Evolutionary conservation across 2,888 invertebrate genomes (phyloP), one percentile per base, ranked within the genome.

Genomic region (Noctua pronuba): DNA sequence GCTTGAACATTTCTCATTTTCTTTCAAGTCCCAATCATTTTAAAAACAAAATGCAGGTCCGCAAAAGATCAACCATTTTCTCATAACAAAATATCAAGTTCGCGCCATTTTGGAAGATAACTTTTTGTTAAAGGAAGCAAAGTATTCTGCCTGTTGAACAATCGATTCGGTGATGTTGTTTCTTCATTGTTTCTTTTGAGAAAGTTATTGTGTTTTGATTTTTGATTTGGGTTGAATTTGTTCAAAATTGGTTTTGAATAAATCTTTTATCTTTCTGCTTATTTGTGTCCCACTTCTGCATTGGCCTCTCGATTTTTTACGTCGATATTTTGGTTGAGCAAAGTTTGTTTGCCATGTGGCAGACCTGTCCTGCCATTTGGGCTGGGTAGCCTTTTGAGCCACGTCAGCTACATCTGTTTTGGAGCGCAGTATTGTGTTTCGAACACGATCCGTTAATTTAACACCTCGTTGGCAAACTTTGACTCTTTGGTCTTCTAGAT

Each of bases 111-210:
- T 68, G 49, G 31, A 49, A 41, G 46, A 86, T 80, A 81, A 80
- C 73, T 88, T 75, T 77, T 79, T 86, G 75, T 76, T 79, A 74
- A 71, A 67, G 68, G 68, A 81, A 79, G 64, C 70, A 55, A 74
- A 78, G 64, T 69, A 79, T 76, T 83, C 77, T 49, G 73, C 10
- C 64, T 35, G 46, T 73, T 73, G 31, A 73, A 73, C 69, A 81
- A 82, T 74, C 66, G 71, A 80, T 79, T 82, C 28, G 21, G 18
- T 60, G 28, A 65, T 66, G 31, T 35, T 69, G 28, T 73, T 68
- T 58, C 67, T 68, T 8, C 55, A 62, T 70, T 67, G 62, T 84
- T 80, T n/a, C 31, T 49, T 55, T 62, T 49, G 41, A 46, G 35
- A 28, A 74, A 52, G 76, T 73, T 73, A 41, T 67, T 78, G n/a